Evolutionary conservation across 2,888 invertebrate species (phyloP).

Genomic region (Idaea biselata): DNA sequence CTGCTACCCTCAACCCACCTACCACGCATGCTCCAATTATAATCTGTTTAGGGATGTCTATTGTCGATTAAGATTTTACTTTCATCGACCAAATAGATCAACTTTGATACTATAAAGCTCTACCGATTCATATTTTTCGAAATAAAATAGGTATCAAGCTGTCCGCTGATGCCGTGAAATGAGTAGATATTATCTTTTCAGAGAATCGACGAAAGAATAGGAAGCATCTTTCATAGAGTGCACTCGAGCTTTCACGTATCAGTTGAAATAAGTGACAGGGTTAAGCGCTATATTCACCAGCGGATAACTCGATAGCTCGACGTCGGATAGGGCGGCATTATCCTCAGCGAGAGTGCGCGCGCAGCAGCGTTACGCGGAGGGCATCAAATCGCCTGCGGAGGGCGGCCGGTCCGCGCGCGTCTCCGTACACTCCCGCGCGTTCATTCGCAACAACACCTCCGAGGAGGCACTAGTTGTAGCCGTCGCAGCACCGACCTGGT

Average conservation of each 20-base stretch:
- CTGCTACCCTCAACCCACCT: conserved; percentile 64
- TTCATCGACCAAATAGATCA: conserved; percentile 24
- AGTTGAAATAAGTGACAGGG: conserved; percentile 55
- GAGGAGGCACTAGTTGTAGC: conserved; percentile 43
- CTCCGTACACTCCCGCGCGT: conserved; percentile 51
- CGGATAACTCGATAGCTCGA: conserved; percentile 77
- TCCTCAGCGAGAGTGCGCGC: conserved; percentile 68
- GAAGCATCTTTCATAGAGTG: conserved; percentile 34
- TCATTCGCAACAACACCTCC: conserved; percentile 61
- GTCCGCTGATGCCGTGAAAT: conserved; percentile 2
- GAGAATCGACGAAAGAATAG: conserved; percentile 27
- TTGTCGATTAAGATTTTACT: conserved; percentile 64
- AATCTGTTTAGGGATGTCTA: conserved; percentile 78
- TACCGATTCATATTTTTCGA: conserved; percentile 2
- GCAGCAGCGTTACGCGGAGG: conserved; percentile 74
- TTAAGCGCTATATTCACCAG: conserved; percentile 59
- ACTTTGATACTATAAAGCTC: conserved; percentile 1
- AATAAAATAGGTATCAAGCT: not conserved
- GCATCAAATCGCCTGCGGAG: conserved; percentile 76
- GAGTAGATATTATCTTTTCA: conserved; percentile 25
- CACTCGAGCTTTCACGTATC: conserved; percentile 46
- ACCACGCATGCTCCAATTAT: conserved; percentile 81
- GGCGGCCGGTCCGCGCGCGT: conserved; percentile 73
- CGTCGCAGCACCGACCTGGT: conserved; percentile 45
- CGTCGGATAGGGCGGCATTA: conserved; percentile 75